Evolutionary conservation across 2,797 vertebrate genomes (phyloP).

Genomic region (Tamandua tetradactyla): DNA sequence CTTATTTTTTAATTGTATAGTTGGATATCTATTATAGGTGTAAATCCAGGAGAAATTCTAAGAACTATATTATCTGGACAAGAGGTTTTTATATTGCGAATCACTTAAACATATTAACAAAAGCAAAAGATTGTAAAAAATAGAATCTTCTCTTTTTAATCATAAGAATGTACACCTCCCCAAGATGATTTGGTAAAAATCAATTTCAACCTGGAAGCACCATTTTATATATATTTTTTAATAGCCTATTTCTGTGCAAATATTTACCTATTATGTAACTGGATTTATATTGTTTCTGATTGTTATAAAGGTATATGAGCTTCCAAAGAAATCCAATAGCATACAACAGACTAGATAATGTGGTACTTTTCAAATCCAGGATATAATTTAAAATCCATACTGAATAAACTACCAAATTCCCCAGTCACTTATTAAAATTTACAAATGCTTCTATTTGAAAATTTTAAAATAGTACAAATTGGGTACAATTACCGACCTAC

Average conservation of each 20-base stretch:
- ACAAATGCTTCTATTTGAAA: background rate
- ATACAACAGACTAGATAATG: background rate
- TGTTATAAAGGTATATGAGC: background rate
- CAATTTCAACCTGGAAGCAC: background rate
- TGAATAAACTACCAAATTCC: background rate
- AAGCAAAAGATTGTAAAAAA: too few species aligned
- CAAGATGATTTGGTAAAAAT: conserved; percentile 23
- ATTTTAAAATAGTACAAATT: background rate
- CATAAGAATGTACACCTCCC: background rate
- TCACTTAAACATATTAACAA: conserved; percentile 1
- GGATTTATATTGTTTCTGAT: background rate
- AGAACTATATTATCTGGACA: background rate
- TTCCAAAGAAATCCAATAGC: background rate
- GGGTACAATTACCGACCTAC: background rate
- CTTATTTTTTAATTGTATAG: background rate
- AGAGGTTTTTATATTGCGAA: background rate
- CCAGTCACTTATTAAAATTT: background rate
- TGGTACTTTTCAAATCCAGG: background rate
- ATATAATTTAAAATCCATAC: background rate
- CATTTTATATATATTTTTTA: background rate
- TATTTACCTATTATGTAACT: background rate
- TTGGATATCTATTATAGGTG: background rate
- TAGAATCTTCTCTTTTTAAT: background rate
- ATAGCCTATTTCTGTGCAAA: background rate
- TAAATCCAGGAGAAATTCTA: background rate